These are phyloP conservation scores for Drosophila varians DNA, from an alignment of 1,140 invertebrate genomes.

Conservation along the genomic window DNA sequence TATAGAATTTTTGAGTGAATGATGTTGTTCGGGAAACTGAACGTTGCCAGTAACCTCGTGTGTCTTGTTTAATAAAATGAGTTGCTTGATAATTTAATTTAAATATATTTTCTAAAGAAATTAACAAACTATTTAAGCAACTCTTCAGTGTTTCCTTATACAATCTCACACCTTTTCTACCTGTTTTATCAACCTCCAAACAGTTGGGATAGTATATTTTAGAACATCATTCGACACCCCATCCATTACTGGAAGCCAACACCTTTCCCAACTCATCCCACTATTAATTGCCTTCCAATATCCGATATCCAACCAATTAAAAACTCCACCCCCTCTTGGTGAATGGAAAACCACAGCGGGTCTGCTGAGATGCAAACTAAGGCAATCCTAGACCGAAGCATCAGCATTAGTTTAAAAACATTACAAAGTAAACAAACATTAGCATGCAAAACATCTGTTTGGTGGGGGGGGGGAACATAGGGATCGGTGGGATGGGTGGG, in stretches of 20 bases:
- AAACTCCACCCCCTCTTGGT: slow-evolving; percentile 9
- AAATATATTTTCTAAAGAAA: neutral
- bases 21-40: neutral
- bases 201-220: neutral
- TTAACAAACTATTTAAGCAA: neutral
- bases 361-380: slow-evolving; percentile 32
- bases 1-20: slow-evolving; percentile 76
- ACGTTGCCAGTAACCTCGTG: neutral
- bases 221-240: neutral
- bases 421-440: slow-evolving; percentile 69
- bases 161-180: too few relatives aligned
- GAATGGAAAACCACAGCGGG: slow-evolving; percentile 53
- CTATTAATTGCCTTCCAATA: slow-evolving; percentile 30
- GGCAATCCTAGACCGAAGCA: slow-evolving; percentile 36
- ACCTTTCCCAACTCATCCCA: slow-evolving; percentile 3
- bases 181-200: neutral
- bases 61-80: neutral
- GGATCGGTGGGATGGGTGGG: slow-evolving; percentile 9
- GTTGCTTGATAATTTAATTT: neutral
- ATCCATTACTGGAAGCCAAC: neutral
- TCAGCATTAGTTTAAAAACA: slow-evolving; percentile 74
- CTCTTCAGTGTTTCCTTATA: neutral
- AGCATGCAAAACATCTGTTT: slow-evolving; percentile 68
- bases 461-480: slow-evolving; percentile 2
- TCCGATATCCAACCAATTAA: slow-evolving; percentile 49